Conservation (phyloP, 1,140 invertebrate species). For the Eurosta solidaginis region DNA sequence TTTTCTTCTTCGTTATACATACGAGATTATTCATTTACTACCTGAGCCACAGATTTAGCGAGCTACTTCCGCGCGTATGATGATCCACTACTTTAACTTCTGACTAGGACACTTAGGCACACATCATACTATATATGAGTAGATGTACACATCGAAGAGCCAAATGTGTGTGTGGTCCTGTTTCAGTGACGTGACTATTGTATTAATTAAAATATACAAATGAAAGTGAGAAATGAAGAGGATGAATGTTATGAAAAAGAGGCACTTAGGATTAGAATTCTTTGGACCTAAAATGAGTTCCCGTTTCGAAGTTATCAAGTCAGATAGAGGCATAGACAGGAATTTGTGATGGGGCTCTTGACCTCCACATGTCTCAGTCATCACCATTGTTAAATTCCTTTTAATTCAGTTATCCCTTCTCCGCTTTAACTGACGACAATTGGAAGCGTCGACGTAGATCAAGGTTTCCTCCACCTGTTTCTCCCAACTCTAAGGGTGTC, state of each 20-base stretch:
- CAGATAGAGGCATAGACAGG: no score
- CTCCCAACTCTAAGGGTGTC: no score
- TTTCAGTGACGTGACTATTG: not conserved
- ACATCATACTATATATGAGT: not conserved
- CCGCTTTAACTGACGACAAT: no score
- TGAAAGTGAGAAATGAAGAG: not conserved
- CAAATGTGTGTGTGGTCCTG: not conserved
- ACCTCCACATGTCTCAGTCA: no score
- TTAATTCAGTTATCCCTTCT: no score
- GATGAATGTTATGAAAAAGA: not conserved
- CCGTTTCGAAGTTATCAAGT: not conserved
- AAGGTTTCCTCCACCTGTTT: no score
- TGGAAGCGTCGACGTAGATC: no score
- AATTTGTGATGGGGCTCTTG: no score
- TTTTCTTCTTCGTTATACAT: not conserved
- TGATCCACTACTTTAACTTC: not conserved
- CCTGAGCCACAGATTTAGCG: not conserved
- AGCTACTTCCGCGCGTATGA: not conserved
- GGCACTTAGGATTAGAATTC: not conserved
- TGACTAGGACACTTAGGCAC: not conserved
- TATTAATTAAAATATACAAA: not conserved
- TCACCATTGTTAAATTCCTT: no score
- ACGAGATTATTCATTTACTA: no score
- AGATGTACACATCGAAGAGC: not conserved
- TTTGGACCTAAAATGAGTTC: conserved; percentile 14